Conservation (phyloP, 2,888 invertebrate genomes). For the Ametastegia equiseti region DNA sequence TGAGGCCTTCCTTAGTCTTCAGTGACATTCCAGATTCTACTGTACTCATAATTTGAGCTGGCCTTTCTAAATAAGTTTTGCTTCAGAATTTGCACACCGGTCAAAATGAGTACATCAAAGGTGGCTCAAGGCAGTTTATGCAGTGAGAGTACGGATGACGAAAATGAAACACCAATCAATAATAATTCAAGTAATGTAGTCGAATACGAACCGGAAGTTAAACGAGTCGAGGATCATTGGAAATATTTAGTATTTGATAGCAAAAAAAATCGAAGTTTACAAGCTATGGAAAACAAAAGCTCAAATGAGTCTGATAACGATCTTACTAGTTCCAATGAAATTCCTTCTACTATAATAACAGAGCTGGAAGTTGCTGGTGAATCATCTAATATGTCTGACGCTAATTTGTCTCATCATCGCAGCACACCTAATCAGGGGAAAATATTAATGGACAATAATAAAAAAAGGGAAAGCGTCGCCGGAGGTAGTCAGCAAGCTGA, state of each 20-base stretch:
- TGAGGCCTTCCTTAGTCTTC: neutral
- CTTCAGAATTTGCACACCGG: neutral
- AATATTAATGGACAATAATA: too few relatives aligned
- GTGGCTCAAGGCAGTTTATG: neutral
- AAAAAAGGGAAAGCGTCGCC: too few relatives aligned
- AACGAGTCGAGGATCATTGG: too few relatives aligned
- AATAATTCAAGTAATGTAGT: neutral
- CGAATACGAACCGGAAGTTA: neutral
- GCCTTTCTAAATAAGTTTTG: neutral
- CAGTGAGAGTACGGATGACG: constrained; percentile 8
- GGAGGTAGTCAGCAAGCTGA: too few relatives aligned
- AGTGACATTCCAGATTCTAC: neutral
- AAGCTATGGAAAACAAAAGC: neutral
- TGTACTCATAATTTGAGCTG: neutral
- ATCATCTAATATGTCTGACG: neutral
- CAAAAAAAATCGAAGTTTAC: neutral
- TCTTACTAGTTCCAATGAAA: neutral
- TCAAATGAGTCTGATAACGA: neutral
- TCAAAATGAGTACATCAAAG: neutral
- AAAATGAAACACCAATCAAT: neutral
- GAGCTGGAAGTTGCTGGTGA: neutral
- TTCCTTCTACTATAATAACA: neutral
- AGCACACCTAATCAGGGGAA: too few relatives aligned
- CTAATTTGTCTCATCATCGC: neutral
- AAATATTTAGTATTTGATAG: neutral